Conservation (phyloP, 2,113 vertebrate species). For the Enhydra lutris region DNA sequence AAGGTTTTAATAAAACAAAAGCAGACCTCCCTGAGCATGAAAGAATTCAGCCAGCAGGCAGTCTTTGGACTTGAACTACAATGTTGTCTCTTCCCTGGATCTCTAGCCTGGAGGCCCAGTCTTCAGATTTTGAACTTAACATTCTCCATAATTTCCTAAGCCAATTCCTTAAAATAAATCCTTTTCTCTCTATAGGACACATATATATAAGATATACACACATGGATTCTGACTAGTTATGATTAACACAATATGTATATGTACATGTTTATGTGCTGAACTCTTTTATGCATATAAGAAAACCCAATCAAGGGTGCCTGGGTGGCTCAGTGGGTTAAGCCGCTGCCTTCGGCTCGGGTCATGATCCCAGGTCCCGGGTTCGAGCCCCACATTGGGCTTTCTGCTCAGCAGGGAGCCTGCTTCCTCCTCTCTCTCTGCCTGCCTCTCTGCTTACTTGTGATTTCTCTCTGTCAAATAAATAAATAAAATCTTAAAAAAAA, state of each 20-base stretch:
- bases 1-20: not conserved
- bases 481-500: too few relatives aligned
- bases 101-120: not conserved
- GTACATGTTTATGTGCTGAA: not conserved
- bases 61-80: not conserved
- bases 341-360: too few relatives aligned
- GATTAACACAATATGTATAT: not conserved
- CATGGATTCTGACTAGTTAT: not conserved
- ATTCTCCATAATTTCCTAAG: not conserved
- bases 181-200: not conserved
- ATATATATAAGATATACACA: not conserved
- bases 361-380: too few relatives aligned
- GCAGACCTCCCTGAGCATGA: not conserved
- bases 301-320: not conserved
- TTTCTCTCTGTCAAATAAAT: too few relatives aligned
- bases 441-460: too few relatives aligned
- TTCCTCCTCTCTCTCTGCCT: too few relatives aligned
- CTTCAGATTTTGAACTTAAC: not conserved
- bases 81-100: fast-evolving
- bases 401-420: too few relatives aligned
- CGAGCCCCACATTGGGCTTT: too few relatives aligned
- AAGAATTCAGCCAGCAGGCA: not conserved
- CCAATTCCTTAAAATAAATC: not conserved
- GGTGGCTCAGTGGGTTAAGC: too few relatives aligned
- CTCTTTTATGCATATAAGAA: not conserved